Conservation (phyloP, 2,797 vertebrate species). For the Poecilia wingei region DNA sequence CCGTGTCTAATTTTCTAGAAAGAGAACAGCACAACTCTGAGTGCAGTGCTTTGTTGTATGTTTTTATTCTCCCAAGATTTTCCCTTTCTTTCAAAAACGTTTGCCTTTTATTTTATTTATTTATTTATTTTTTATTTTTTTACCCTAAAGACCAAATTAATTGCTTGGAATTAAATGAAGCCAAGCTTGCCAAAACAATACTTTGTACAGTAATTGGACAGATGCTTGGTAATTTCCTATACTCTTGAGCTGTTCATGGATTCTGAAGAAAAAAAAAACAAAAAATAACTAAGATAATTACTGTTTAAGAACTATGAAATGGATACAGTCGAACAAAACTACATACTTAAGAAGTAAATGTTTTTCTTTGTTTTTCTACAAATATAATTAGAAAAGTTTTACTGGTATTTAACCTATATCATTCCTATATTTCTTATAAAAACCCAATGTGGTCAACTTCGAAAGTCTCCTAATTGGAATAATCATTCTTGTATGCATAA, state of each 20-base stretch:
- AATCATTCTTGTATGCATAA: background rate
- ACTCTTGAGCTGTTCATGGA: background rate
- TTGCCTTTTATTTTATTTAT: background rate
- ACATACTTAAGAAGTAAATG: background rate
- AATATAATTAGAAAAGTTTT: background rate
- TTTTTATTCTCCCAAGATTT: background rate
- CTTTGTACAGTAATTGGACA: background rate
- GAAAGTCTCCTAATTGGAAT: background rate
- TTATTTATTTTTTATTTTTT: background rate
- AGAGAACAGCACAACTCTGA: background rate
- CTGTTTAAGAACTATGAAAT: background rate
- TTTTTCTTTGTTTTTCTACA: background rate
- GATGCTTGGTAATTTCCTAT: background rate
- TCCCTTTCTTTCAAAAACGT: background rate
- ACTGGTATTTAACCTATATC: background rate
- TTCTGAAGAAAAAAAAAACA: background rate
- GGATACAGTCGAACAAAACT: background rate
- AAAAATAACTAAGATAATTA: background rate
- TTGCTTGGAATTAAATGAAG: background rate
- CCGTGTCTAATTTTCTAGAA: background rate
- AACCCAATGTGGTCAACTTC: background rate
- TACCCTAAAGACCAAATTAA: background rate
- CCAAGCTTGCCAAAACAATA: background rate
- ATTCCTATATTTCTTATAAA: background rate
- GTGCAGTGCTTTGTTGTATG: background rate